Evolutionary conservation across 2,113 vertebrate genomes (phyloP).

Genomic region (Chaetops frenatus): DNA sequence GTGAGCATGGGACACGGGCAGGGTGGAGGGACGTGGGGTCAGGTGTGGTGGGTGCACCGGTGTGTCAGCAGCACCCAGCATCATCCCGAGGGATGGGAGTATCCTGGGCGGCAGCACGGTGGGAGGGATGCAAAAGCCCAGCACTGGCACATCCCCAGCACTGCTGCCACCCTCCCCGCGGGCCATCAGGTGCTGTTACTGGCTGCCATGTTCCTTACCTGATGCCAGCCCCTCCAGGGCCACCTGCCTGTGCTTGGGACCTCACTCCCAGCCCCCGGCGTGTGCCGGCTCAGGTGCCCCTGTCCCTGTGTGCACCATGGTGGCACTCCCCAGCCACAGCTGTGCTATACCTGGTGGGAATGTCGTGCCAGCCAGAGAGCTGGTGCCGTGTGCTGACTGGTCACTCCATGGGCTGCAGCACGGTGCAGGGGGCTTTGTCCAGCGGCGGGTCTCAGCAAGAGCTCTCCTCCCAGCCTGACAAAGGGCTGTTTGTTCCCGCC

Average conservation of each 20-base stretch:
- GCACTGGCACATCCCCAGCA: accelerated
- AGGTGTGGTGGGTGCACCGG: accelerated
- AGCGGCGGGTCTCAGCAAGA: neutral
- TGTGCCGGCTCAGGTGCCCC: neutral
- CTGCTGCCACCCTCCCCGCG: accelerated
- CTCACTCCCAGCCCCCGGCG: accelerated
- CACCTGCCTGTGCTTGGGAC: neutral
- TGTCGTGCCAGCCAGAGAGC: accelerated
- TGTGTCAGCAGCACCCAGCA: neutral
- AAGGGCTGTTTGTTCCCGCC: slow-evolving; percentile 36
- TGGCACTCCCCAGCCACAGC: neutral
- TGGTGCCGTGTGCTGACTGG: accelerated
- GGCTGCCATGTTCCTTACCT: neutral
- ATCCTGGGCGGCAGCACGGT: neutral
- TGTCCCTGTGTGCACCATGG: accelerated
- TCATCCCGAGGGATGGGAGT: accelerated
- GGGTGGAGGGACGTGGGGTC: accelerated
- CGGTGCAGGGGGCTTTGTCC: neutral
- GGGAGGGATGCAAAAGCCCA: neutral
- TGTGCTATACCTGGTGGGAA: neutral
- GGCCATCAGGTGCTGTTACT: neutral
- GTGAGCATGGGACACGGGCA: neutral
- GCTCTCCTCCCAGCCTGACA: neutral
- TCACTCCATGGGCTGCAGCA: neutral
- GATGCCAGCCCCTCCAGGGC: neutral